Conservation (phyloP, 2,888 invertebrate genomes). For the Phaedon cochleariae region DNA sequence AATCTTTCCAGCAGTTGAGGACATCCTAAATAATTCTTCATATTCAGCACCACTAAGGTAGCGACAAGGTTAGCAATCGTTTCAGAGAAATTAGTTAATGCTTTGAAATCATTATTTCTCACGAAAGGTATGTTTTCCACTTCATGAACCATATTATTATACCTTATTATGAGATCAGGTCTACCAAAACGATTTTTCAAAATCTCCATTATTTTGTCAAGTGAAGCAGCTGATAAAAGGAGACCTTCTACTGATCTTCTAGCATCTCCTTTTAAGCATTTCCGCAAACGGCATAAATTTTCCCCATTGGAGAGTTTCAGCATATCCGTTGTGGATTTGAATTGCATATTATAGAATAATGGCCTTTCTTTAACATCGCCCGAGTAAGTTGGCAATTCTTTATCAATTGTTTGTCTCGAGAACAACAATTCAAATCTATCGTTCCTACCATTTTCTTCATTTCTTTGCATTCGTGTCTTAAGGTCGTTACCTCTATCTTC, state of each 20-base stretch:
- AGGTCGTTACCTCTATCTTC: too few species aligned
- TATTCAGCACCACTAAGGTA: background rate
- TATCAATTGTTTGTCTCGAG: too few species aligned
- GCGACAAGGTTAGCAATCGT: background rate
- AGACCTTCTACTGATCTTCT: background rate
- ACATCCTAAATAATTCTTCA: background rate
- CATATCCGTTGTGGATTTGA: background rate
- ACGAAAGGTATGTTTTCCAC: background rate
- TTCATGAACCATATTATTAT: background rate
- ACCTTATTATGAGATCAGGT: background rate
- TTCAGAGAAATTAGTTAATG: background rate
- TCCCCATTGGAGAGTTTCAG: background rate
- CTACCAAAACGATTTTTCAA: conserved; percentile 1
- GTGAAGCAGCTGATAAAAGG: too few species aligned
- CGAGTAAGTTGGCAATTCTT: too few species aligned
- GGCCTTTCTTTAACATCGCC: background rate
- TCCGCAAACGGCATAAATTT: background rate
- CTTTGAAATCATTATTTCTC: background rate
- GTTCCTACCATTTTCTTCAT: too few species aligned
- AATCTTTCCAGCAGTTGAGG: background rate
- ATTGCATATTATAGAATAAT: background rate
- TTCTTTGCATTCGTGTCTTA: too few species aligned
- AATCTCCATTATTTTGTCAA: too few species aligned
- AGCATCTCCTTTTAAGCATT: background rate
- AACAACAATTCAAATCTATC: too few species aligned